Evolutionary conservation across 2,888 invertebrate species (phyloP), one percentile per base, ranked within the genome.

Genomic region (Lycocerus yunnanus): DNA sequence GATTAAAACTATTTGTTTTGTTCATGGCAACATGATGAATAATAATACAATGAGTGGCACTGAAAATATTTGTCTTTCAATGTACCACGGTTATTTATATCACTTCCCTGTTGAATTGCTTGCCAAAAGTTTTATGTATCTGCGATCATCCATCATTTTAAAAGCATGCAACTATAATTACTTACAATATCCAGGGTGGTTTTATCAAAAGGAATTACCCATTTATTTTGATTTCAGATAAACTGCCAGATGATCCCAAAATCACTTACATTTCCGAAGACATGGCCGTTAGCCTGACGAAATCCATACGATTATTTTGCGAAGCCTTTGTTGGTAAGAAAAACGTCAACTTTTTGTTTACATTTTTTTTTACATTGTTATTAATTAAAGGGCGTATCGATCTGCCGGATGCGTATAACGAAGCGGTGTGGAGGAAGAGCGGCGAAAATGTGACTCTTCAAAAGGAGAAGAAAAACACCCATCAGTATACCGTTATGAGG

Each of bases 291-390:
- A 90, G 90, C 72, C 87, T 92, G 75, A 93, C 92, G 9, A 89
- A 89, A 72, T 87, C 88, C n/a, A 88, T 92, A 27, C 88, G 94
- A 70, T 88, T 94, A 67, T 94, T 92, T 88, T 94, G 94, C 86
- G 94, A 94, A 87, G 94, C 93, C 65, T 93, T 94, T 83, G 91
- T 93, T 73, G 94, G 94, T 90, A 88, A 91, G 89, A 15, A 60
- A 15, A 15, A 9, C 15, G 59, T 60, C 4, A 10, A 10, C 3
- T 15, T 10, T 15, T 11, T 60, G 9, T 15, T 15, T 10, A 1
- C 10, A n/a, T 2, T 58, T 10, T 15, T n/a, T 16, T 60, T n/a
- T n/a, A 43, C 15, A 20, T 66, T 27, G 21, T 63, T 73, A 77
- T 72, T 80, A 77, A 78, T 61, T 84, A 0, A 84, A 92, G 92